Evolutionary conservation across 2,797 vertebrate genomes (phyloP).

Genomic region (Pseudomugil tenellus): DNA sequence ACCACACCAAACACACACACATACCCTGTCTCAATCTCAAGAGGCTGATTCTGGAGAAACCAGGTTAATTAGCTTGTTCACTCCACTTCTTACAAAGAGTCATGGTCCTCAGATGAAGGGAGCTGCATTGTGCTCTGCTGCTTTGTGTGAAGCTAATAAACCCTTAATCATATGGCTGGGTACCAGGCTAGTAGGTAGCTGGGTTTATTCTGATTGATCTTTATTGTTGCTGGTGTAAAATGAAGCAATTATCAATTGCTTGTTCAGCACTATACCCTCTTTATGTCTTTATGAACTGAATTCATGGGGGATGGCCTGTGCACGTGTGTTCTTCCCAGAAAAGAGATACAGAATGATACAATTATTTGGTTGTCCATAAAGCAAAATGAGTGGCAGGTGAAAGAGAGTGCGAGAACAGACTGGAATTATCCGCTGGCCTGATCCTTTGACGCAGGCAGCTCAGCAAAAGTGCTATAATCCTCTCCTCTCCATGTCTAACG

Average conservation of each 20-base stretch:
- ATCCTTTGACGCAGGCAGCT: slow-evolving; percentile 80
- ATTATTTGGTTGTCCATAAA: slow-evolving; percentile 27
- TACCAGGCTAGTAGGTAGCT: slow-evolving; percentile 54
- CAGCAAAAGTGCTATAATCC: slow-evolving; percentile 78
- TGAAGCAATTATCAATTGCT: slow-evolving; percentile 47
- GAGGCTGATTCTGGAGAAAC: slow-evolving; percentile 83
- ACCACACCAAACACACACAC: slow-evolving; percentile 21
- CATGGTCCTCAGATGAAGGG: slow-evolving; percentile 70
- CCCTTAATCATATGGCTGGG: slow-evolving; percentile 62
- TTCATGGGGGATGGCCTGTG: background rate
- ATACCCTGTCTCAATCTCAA: slow-evolving; percentile 78
- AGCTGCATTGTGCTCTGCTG: slow-evolving; percentile 64
- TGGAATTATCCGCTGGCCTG: slow-evolving; percentile 70
- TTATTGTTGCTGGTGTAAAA: slow-evolving; percentile 53
- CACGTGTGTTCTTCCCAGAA: slow-evolving; percentile 8
- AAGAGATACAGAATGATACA: slow-evolving; percentile 25
- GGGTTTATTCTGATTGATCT: slow-evolving; percentile 68
- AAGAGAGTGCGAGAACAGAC: slow-evolving; percentile 40
- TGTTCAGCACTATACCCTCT: slow-evolving; percentile 26
- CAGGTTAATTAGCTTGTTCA: slow-evolving; percentile 91
- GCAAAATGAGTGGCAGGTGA: slow-evolving; percentile 24
- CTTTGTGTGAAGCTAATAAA: slow-evolving; percentile 73
- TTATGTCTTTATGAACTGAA: background rate
- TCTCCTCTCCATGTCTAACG: slow-evolving; percentile 49
- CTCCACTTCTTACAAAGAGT: slow-evolving; percentile 78